phyloP scores from a whole-genome alignment of 1,140 invertebrate species.

The Prorops nasuta region DNA sequence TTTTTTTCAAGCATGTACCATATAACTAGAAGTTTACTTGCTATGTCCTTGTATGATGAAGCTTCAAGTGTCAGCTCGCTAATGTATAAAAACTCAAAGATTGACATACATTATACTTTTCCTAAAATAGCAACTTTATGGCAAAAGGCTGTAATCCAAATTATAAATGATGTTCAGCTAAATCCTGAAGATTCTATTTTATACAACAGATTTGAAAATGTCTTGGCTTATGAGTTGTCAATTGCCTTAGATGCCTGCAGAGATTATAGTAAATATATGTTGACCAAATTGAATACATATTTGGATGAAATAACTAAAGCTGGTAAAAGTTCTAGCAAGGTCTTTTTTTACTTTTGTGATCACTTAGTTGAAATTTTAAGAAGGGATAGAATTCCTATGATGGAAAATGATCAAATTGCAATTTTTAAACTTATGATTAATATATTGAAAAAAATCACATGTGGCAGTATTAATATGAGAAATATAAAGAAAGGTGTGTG shows the following conservation, averaged over 20 bases:
- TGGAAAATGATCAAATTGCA: constrained; percentile 1
- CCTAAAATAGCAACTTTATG: constrained; percentile 21
- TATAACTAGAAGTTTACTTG: constrained; percentile 27
- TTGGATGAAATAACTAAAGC: constrained; percentile 3
- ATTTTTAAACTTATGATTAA: constrained; percentile 6
- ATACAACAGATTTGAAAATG: constrained; percentile 10
- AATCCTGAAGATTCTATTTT: not conserved
- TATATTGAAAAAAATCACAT: constrained; percentile 16
- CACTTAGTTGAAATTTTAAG: not conserved
- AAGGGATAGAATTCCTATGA: not conserved
- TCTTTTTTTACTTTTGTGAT: constrained; percentile 9
- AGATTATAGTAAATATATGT: constrained; percentile 11
- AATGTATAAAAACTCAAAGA: constrained; percentile 18
- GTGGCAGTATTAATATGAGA: constrained; percentile 10
- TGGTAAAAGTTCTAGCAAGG: not conserved
- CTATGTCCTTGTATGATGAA: constrained; percentile 25
- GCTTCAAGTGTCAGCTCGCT: constrained; percentile 25
- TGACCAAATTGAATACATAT: constrained; percentile 11
- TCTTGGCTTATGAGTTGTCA: constrained; percentile 15
- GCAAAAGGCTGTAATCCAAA: constrained; percentile 5
- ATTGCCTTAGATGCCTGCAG: constrained; percentile 8
- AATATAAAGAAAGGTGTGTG: not conserved
- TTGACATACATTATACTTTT: not conserved
- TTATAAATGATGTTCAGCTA: constrained; percentile 3
- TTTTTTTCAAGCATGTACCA: constrained; percentile 33